Base-by-base conservation (phyloP, 2,888 invertebrate genomes). In the Loripinus fragilis region DNA sequence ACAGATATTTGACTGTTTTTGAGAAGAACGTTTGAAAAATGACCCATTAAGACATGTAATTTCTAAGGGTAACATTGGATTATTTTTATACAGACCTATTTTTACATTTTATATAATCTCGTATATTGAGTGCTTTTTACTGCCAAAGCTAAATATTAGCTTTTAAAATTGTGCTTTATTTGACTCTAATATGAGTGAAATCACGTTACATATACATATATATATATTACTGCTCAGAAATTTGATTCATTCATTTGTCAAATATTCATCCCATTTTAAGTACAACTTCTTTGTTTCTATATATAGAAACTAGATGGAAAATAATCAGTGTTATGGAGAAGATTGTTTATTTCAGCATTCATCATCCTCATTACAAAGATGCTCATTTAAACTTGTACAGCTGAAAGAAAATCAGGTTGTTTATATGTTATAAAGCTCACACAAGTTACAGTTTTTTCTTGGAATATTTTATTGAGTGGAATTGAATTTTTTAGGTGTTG, bases 61-160 rank as follows among this genome's bases (percentile, higher is more conserved):
- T 71, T 77, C 45, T 65, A 82, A 76, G 82, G 82, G 79, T 80
- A 83, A 77, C 38, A 41, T 68, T 33, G 74, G 33, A 77, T 72
- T 84, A 84, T 84, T 84, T 84, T 84, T 84, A 84, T 84, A 84
- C 77, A 80, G 80, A 84, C 83, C 72, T 84, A 81, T 84, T 84
- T 84, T 84, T 84, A 84, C 81, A 81, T 84, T 80, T 81, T 77
- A 77, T 80, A 69, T 35, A 52, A 71, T 33, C 45, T 52, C 33
- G 30, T 45, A 71, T 71, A 30, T 55, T 72, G 72, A 72, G 71
- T 65, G 72, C 67, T 67, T 67, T 55, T 30, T 23, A 72, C 66
- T 72, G 72, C 72, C 72, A 72, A 72, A 72, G 72, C 72, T 72
- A 41, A 35, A 30, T 35, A 45, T 41, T n/a, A 72, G 72, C 72